A percentile compares a stretch with the other conserved stretches of the same genome.
phyloP scores from a whole-genome alignment of 92 coral and sea anemone species.

The Pocillopora meandrina region DNA sequence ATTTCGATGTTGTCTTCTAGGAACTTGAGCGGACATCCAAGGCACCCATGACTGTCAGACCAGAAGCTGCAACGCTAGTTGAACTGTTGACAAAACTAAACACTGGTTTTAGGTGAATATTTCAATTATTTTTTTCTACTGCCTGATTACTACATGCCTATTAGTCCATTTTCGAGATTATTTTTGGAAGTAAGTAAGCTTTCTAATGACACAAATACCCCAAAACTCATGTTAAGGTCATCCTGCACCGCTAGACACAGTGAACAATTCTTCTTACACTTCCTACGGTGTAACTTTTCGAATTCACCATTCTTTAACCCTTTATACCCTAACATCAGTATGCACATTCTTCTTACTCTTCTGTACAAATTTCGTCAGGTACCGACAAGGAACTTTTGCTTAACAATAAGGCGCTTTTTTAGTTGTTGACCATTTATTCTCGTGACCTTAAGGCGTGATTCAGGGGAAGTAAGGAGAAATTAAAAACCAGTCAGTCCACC shows the following conservation, averaged over 20 bases:
- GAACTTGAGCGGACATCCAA: slow-evolving; percentile 72
- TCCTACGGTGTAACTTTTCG: neutral
- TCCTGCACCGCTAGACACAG: neutral
- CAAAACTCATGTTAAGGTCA: neutral
- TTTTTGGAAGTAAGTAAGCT: neutral
- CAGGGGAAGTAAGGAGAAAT: too few species aligned
- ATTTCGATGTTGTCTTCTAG: slow-evolving; percentile 24
- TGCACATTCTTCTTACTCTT: neutral
- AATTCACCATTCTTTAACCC: neutral
- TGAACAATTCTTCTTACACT: neutral
- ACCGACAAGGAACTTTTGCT: neutral
- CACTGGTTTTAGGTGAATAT: slow-evolving; percentile 68
- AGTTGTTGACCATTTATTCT: too few species aligned
- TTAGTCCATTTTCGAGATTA: neutral
- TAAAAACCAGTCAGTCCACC: too few species aligned
- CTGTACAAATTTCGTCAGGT: neutral
- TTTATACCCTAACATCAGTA: too few species aligned
- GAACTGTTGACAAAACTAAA: slow-evolving; percentile 72
- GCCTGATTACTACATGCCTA: neutral
- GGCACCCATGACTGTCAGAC: slow-evolving; percentile 42
- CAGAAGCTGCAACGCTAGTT: slow-evolving; percentile 72
- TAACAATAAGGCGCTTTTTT: neutral
- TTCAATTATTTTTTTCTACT: neutral
- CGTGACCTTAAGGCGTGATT: too few species aligned
- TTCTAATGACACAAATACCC: neutral